Conservation (phyloP, 2,797 vertebrate species). For the Acanthurus leucopareius region DNA sequence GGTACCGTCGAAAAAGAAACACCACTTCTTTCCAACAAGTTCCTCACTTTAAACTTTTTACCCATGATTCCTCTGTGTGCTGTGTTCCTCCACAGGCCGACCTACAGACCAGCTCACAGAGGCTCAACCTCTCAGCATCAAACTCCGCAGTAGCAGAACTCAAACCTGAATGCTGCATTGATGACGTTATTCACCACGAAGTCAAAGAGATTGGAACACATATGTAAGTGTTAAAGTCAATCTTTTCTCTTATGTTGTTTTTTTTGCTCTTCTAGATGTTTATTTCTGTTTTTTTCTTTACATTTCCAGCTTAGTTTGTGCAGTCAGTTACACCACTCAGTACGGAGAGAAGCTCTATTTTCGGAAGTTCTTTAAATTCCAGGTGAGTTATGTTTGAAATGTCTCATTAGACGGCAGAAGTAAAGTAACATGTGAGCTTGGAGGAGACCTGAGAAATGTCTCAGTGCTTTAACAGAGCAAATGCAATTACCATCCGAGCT, state of each 20-base stretch:
- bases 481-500: slow-evolving; percentile 57
- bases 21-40: not conserved
- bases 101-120: slow-evolving; percentile 98
- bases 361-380: slow-evolving; percentile 99
- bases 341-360: slow-evolving; percentile 98
- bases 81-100: slow-evolving; percentile 87
- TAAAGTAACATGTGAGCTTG: slow-evolving; percentile 14
- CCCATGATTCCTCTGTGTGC: not conserved
- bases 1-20: slow-evolving; percentile 78
- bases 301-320: slow-evolving; percentile 93
- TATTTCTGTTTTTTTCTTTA: not conserved
- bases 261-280: too few relatives aligned
- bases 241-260: too few relatives aligned
- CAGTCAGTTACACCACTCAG: slow-evolving; percentile 97
- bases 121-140: slow-evolving; percentile 96
- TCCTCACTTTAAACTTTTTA: not conserved
- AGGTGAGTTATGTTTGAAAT: slow-evolving; percentile 85
- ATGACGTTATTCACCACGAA: slow-evolving; percentile 99
- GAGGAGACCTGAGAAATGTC: slow-evolving; percentile 76
- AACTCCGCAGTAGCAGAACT: slow-evolving; percentile 94
- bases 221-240: slow-evolving; percentile 86
- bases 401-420: slow-evolving; percentile 24
- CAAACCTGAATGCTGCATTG: slow-evolving; percentile 96
- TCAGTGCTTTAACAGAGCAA: slow-evolving; percentile 58
- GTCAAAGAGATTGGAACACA: slow-evolving; percentile 99